These are phyloP conservation scores for Orthonevra nobilis DNA, from an alignment of 2,888 invertebrate species.

Conservation along the genomic window DNA sequence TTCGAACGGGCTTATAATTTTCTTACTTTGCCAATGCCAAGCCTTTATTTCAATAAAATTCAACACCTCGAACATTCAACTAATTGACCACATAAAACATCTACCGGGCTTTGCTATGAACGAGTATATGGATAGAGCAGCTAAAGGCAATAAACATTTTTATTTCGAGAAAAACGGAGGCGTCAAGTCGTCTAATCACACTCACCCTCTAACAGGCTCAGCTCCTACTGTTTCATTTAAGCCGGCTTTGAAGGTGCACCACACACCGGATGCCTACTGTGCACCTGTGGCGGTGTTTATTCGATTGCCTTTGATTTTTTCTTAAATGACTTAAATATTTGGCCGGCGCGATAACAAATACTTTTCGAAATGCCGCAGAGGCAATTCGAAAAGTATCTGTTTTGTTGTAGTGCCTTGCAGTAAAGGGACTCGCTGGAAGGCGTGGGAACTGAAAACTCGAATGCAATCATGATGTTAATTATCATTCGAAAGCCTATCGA, in stretches of 20 bases:
- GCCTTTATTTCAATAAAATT: no score
- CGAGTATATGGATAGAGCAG: background rate
- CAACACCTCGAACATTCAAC: constrained; percentile 47
- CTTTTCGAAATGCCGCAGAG: constrained; percentile 26
- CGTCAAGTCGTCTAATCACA: constrained; percentile 76
- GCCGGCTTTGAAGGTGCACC: constrained; percentile 32
- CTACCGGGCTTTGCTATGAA: no score
- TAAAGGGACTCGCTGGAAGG: no score
- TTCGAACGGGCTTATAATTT: no score
- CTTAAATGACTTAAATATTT: constrained; percentile 64
- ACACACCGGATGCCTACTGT: constrained; percentile 47
- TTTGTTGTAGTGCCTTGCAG: no score
- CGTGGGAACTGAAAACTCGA: constrained; percentile 58
- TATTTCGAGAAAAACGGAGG: constrained; percentile 72
- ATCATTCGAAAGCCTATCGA: constrained; percentile 36
- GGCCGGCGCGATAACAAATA: constrained; percentile 51
- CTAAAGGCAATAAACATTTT: constrained; percentile 56
- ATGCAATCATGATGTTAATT: constrained; percentile 63
- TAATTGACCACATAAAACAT: constrained; percentile 66
- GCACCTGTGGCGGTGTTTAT: constrained; percentile 60
- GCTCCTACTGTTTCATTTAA: constrained; percentile 53
- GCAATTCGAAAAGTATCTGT: no score
- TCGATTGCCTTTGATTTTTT: constrained; percentile 57
- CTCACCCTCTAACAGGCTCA: constrained; percentile 54
- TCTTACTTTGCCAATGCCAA: no score